Conservation (phyloP, 2,113 vertebrate genomes). For the Grus americana region DNA sequence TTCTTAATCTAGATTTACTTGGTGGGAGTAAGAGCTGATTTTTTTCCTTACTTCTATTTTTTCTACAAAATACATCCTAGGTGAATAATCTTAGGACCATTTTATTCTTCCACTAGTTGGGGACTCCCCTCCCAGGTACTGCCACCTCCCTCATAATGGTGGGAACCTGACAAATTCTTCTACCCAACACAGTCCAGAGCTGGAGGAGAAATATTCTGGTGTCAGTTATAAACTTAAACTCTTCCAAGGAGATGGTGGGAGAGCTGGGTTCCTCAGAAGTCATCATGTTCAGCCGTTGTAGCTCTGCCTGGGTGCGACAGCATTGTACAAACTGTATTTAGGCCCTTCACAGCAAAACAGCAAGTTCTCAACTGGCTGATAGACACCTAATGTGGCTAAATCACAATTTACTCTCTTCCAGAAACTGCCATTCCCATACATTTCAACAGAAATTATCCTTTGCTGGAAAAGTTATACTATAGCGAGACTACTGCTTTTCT, state of each 20-base stretch:
- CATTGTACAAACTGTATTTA: background rate
- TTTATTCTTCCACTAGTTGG: background rate
- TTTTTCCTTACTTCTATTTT: background rate
- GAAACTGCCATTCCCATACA: background rate
- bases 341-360: background rate
- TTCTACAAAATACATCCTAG: background rate
- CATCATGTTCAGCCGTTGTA: background rate
- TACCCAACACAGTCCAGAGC: background rate
- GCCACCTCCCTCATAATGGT: background rate
- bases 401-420: background rate
- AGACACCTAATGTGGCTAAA: background rate
- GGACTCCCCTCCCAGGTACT: background rate
- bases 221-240: background rate
- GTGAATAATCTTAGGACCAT: background rate
- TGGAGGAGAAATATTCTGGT: background rate
- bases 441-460: background rate
- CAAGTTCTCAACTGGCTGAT: background rate
- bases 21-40: background rate
- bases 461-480: background rate
- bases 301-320: background rate
- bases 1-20: background rate
- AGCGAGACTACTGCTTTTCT: background rate
- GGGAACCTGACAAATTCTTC: background rate
- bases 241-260: background rate
- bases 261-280: background rate